These are phyloP conservation scores for Chrysaora quinquecirrha DNA, from an alignment of 30 jellyfish, hydroid and myxozoan genomes.

Conservation along the genomic window DNA sequence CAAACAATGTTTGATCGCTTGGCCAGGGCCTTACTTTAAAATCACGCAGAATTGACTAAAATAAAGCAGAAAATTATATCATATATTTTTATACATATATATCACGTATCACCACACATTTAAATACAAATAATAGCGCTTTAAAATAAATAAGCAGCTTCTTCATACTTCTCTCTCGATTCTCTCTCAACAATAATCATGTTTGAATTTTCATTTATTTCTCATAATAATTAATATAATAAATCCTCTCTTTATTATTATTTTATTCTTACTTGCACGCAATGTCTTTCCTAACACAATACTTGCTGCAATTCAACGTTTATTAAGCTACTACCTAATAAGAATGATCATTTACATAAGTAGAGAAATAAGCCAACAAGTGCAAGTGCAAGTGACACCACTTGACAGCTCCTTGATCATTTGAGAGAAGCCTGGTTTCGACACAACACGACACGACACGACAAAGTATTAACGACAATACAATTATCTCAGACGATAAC, in stretches of 20 bases:
- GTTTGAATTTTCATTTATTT: neutral
- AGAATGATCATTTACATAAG: too few relatives aligned
- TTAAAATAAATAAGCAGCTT: constrained; percentile 58
- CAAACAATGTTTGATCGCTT: too few relatives aligned
- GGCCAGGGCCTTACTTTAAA: too few relatives aligned
- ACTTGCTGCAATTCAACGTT: neutral
- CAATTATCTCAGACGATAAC: too few relatives aligned
- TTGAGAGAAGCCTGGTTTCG: too few relatives aligned
- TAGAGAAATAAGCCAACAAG: too few relatives aligned
- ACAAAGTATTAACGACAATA: too few relatives aligned
- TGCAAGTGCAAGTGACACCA: too few relatives aligned
- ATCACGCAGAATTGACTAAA: too few relatives aligned
- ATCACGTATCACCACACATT: constrained; percentile 52
- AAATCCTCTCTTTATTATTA: neutral
- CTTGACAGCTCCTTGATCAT: too few relatives aligned
- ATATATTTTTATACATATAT: neutral
- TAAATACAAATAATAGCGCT: constrained; percentile 67
- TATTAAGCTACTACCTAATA: neutral
- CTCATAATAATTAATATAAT: neutral
- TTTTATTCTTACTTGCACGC: neutral
- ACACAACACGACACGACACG: too few relatives aligned
- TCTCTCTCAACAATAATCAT: neutral
- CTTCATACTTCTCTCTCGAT: neutral
- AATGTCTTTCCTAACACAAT: neutral
- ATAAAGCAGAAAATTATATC: neutral